Evolutionary conservation across 1,140 invertebrate genomes (phyloP).

Genomic region (Venustaconcha ellipsiformis): DNA sequence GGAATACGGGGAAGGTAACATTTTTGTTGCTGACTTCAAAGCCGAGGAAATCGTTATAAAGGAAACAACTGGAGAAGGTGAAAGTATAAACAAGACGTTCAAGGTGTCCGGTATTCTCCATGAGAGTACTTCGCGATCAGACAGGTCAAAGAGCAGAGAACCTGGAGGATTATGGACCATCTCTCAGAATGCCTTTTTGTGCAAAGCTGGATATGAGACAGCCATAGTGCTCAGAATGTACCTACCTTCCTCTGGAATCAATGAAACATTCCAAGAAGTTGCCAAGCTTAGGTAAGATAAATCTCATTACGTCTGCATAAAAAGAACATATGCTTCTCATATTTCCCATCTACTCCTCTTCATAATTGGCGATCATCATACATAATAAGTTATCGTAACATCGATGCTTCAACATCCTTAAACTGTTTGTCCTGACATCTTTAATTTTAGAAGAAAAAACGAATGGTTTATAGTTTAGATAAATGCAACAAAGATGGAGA

Average conservation of each 20-base stretch:
- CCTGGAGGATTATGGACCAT: slow-evolving; percentile 29
- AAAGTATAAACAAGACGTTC: slow-evolving; percentile 6
- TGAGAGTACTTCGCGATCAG: slow-evolving; percentile 6
- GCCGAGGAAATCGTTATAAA: slow-evolving; percentile 18
- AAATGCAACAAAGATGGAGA: too few species aligned
- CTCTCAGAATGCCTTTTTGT: slow-evolving; percentile 13
- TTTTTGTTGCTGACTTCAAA: slow-evolving; percentile 26
- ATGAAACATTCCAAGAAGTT: slow-evolving; percentile 34
- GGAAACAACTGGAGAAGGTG: neutral
- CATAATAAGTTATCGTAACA: neutral
- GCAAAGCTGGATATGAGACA: slow-evolving; percentile 14
- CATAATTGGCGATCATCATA: slow-evolving; percentile 2
- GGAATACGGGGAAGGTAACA: slow-evolving; percentile 27
- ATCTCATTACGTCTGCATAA: neutral
- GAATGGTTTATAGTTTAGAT: too few species aligned
- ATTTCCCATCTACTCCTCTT: neutral
- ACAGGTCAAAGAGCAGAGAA: slow-evolving; percentile 4
- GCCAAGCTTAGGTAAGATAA: slow-evolving; percentile 39
- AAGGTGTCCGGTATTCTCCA: slow-evolving; percentile 23
- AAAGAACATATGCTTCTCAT: neutral
- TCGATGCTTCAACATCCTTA: neutral
- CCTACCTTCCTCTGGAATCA: slow-evolving; percentile 17
- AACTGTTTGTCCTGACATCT: neutral
- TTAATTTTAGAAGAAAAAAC: neutral
- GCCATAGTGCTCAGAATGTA: slow-evolving; percentile 34